Conservation (phyloP, 2,888 invertebrate species). For the Tromatobia lineatoria region DNA sequence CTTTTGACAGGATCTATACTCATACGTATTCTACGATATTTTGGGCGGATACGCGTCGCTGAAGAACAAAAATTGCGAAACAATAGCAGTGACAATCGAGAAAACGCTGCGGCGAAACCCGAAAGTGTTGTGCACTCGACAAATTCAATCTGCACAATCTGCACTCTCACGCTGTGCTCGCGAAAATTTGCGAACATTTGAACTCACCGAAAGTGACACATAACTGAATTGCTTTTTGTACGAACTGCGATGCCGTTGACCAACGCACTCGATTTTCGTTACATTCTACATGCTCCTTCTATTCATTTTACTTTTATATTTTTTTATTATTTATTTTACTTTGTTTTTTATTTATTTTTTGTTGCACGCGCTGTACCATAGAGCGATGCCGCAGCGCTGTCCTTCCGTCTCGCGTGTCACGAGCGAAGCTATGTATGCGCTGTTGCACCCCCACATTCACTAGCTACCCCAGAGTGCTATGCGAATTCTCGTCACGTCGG, state of each 20-base stretch:
- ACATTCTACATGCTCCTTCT: background rate
- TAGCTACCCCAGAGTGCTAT: background rate
- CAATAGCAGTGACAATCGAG: constrained; percentile 45
- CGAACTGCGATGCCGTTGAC: constrained; percentile 14
- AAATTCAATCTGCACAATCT: constrained; percentile 65
- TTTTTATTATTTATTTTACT: constrained; percentile 1
- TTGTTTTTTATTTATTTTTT: constrained; percentile 8
- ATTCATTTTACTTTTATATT: background rate
- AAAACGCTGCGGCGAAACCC: constrained; percentile 19
- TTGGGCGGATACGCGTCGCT: background rate
- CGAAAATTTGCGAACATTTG: constrained; percentile 26
- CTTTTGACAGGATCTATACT: too few species aligned
- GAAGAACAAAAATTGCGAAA: constrained; percentile 17
- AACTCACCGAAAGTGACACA: constrained; percentile 36
- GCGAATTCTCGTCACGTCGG: constrained; percentile 34
- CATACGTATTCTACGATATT: too few species aligned
- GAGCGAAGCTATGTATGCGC: background rate
- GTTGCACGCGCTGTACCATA: background rate
- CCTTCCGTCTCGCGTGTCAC: constrained; percentile 31
- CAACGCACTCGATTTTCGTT: constrained; percentile 33
- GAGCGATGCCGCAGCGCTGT: background rate
- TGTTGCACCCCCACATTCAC: background rate
- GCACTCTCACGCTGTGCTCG: constrained; percentile 19
- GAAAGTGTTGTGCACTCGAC: constrained; percentile 44
- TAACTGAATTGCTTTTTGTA: constrained; percentile 33